Base-by-base conservation (phyloP, 2,888 invertebrate species). In the Osedax fenrisi region DNA sequence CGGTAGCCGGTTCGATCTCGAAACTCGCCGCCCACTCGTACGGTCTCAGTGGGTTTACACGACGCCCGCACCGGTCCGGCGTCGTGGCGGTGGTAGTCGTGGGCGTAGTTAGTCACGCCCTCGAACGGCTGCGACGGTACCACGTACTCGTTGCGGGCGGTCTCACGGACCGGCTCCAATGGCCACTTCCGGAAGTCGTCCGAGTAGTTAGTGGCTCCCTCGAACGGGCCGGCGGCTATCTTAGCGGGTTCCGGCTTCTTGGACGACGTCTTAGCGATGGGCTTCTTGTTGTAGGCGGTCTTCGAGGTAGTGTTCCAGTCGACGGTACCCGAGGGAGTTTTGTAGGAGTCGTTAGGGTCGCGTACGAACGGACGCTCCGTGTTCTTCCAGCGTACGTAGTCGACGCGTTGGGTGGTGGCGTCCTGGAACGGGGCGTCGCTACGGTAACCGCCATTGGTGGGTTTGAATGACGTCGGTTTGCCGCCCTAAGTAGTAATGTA, bases 1-100 rank as follows among this genome's bases (percentile, higher is more conserved):
- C 83, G 77, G 78, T 85, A 83, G 41, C 81, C 82, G 5, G 85
- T 85, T 5, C 76, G 74, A 26, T 79, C 82, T 67, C 83, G 81
- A 75, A 85, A 83, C 13, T 84, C 78, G 70, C 81, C 81, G 2
- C 83, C 82, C 74, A 78, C 73, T 22, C 80, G 79, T 2, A 81
- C 79, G 2, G 79, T 79, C 61, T 84, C 80, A 21, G 75, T 68
- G 0, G 85, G 85, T 75, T 80, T 82, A 78, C 82, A 80, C 74
- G 80, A 80, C 67, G 80, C 76, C 2, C 83, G 78, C 22, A 78
- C 78, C 1, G 78, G 78, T 72, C 79, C 79, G 62, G 80, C 79
- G 27, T 77, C 76, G 74, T 84, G 81, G 61, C 77, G 77, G 27
- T 79, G 80, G 79, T 79, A 82, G 73, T 82, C 82, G 26, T 79